phyloP scores from a whole-genome alignment of 1,140 invertebrate species.

The Aporrectodea caliginosa region DNA sequence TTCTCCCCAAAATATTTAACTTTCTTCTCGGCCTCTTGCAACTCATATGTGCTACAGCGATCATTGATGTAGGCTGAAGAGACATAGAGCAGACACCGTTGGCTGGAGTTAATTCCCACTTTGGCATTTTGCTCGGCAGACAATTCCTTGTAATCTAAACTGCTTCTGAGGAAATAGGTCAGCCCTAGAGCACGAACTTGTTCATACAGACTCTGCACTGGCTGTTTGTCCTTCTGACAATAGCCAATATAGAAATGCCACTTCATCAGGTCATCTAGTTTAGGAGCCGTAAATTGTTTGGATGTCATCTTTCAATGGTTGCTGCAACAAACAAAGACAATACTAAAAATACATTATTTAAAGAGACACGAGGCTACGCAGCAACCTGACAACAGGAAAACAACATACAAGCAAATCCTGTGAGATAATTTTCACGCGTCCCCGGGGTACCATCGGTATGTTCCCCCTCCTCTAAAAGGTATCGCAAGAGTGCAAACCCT shows the following conservation, averaged over 20 bases:
- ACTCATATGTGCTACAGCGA: not conserved
- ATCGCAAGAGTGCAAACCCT: too few species aligned
- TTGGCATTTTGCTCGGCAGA: not conserved
- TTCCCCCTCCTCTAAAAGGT: too few species aligned
- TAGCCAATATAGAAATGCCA: not conserved
- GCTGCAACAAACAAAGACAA: too few species aligned
- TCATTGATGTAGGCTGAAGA: not conserved
- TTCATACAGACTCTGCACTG: not conserved
- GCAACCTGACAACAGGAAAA: too few species aligned
- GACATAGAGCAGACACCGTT: not conserved
- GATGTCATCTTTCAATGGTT: too few species aligned
- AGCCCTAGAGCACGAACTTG: not conserved
- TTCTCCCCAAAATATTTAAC: not conserved
- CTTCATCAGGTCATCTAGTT: not conserved
- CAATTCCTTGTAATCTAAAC: not conserved
- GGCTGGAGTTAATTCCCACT: not conserved
- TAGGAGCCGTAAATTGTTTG: too few species aligned
- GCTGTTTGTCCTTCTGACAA: not conserved
- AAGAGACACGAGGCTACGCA: too few species aligned
- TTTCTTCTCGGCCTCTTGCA: not conserved
- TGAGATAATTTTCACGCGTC: too few species aligned
- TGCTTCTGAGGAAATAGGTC: not conserved
- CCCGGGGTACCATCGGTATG: too few species aligned
- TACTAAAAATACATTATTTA: too few species aligned
- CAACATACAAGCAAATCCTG: too few species aligned